Evolutionary conservation across 2,113 vertebrate genomes (phyloP).

Genomic region (Aix galericulata): DNA sequence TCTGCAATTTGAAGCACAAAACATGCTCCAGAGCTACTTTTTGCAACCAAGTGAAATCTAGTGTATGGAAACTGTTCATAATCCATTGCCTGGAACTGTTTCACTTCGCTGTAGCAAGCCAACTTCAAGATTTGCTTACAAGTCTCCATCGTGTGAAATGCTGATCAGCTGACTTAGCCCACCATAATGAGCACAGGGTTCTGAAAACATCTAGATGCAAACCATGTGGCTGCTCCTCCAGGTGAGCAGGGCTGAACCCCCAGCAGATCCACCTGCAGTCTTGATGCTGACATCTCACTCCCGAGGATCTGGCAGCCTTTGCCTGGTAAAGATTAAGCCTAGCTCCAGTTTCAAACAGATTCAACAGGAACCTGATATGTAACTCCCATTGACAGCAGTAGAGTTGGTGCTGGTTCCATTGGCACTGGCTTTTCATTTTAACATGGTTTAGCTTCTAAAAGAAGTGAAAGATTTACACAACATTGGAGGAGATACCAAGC

Average conservation of each 20-base stretch:
- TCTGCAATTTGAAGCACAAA: background rate
- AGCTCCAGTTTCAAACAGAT: background rate
- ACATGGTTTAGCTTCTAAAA: background rate
- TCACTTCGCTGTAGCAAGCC: background rate
- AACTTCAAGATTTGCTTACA: background rate
- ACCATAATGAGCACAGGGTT: background rate
- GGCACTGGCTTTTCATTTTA: background rate
- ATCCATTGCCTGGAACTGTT: background rate
- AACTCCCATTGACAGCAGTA: too few species aligned
- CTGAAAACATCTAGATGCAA: background rate
- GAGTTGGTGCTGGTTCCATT: background rate
- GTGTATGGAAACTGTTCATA: background rate
- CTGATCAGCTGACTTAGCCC: too few species aligned
- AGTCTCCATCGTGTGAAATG: fast-evolving
- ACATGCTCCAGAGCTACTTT: background rate
- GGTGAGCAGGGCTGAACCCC: background rate
- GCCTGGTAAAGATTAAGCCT: background rate
- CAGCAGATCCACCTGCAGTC: background rate
- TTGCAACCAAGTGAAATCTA: background rate
- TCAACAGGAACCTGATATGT: background rate
- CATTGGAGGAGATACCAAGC: background rate
- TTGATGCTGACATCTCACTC: background rate
- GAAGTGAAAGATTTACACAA: background rate
- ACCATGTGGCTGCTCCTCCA: background rate
- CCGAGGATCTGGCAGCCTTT: background rate